phyloP scores from a whole-genome alignment of 2,797 vertebrate species.

The Crocidura indochinensis region DNA sequence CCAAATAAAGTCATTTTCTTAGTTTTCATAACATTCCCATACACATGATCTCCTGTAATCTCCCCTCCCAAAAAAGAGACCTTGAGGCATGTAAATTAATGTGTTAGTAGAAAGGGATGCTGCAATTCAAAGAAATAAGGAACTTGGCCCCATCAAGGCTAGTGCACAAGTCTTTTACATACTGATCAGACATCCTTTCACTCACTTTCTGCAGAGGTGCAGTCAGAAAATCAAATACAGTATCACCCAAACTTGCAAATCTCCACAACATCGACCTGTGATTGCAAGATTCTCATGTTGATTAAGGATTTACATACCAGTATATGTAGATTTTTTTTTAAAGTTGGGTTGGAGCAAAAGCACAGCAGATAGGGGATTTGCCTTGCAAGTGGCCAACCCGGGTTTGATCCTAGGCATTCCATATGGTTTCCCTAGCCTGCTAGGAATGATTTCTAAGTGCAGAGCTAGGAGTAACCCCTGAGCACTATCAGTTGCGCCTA shows the following conservation, averaged over 20 bases:
- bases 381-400: too few species aligned
- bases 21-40: background rate
- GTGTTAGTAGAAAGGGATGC: constrained; percentile 63
- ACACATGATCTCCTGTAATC: constrained; percentile 25
- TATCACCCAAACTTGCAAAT: constrained; percentile 21
- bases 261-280: background rate
- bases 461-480: too few species aligned
- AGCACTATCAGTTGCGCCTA: too few species aligned
- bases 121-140: constrained; percentile 29
- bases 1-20: background rate
- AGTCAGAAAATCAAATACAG: background rate
- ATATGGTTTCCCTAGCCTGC: too few species aligned
- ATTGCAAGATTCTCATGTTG: background rate
- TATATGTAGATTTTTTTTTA: too few species aligned
- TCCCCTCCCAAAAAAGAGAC: background rate
- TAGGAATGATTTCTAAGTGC: too few species aligned
- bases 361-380: too few species aligned
- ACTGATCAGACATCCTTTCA: constrained; percentile 2
- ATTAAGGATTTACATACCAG: constrained; percentile 14
- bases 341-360: too few species aligned
- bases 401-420: too few species aligned
- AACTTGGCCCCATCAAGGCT: background rate
- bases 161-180: background rate
- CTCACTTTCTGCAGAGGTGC: background rate
- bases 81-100: background rate